Conservation (phyloP, 2,113 vertebrate species). For the Anarhynchus alexandrinus region DNA sequence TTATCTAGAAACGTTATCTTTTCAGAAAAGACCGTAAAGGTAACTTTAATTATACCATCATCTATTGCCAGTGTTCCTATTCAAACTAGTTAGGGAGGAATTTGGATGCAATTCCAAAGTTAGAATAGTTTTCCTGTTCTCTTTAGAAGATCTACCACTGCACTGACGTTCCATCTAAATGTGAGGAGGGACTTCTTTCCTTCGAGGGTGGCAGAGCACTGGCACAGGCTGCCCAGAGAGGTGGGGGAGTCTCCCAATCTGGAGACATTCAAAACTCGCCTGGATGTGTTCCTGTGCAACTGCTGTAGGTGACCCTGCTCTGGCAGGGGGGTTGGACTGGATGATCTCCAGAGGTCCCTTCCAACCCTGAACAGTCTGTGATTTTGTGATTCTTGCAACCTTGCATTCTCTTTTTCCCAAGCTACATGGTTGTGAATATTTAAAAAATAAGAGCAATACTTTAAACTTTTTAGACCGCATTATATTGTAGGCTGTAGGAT, state of each 20-base stretch:
- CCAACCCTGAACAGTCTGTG: too few relatives aligned
- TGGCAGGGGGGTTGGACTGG: too few relatives aligned
- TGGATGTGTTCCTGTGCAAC: too few relatives aligned
- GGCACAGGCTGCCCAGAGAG: too few relatives aligned
- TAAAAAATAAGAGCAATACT: not conserved
- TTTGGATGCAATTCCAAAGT: not conserved
- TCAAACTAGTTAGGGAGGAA: not conserved
- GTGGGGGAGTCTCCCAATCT: too few relatives aligned
- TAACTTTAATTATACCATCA: not conserved
- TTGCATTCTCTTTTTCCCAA: not conserved
- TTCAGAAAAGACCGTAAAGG: not conserved
- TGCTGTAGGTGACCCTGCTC: too few relatives aligned
- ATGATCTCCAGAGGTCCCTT: too few relatives aligned
- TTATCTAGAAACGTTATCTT: slow-evolving; percentile 1
- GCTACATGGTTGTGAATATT: not conserved
- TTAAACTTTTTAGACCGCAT: not conserved
- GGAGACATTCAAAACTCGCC: too few relatives aligned
- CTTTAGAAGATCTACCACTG: not conserved
- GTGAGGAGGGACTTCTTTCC: too few relatives aligned
- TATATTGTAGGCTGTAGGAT: not conserved
- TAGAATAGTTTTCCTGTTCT: not conserved
- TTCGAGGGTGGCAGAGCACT: too few relatives aligned
- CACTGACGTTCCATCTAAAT: not conserved
- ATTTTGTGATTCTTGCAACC: not conserved
- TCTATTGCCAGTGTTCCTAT: not conserved